Percentiles rank a stretch among this genome's conserved stretches.
phyloP scores from a whole-genome alignment of 2,113 vertebrate species.

The Psophia crepitans region DNA sequence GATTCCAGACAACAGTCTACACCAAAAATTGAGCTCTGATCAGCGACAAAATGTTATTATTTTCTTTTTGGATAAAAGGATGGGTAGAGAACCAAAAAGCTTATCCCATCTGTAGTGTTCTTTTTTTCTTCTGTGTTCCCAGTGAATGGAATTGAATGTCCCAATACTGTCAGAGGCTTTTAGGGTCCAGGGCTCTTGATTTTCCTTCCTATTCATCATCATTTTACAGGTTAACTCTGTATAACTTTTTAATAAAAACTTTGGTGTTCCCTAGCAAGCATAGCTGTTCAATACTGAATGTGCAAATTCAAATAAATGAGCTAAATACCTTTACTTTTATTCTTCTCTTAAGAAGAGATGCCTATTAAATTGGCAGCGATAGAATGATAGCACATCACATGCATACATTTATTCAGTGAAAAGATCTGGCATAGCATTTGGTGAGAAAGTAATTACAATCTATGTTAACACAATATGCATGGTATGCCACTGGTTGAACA shows the following conservation, averaged over 20 bases:
- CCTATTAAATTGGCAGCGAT: not conserved
- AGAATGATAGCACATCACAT: not conserved
- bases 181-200: not conserved
- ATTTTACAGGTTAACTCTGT: not conserved
- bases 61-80: not conserved
- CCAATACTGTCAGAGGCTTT: not conserved
- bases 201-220: not conserved
- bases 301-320: not conserved
- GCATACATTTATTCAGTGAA: not conserved
- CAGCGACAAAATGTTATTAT: not conserved
- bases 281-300: not conserved
- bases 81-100: not conserved
- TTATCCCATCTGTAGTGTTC: not conserved
- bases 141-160: not conserved
- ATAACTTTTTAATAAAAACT: not conserved
- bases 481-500: slow-evolving; percentile 25
- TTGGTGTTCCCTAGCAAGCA: not conserved
- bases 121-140: not conserved
- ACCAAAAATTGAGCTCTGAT: not conserved
- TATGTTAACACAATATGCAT: slow-evolving; percentile 46
- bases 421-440: slow-evolving; percentile 58
- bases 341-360: not conserved
- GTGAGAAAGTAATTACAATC: slow-evolving; percentile 49
- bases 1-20: not conserved
- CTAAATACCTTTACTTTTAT: not conserved